Evolutionary conservation across 2,888 invertebrate species (phyloP).

Genomic region (Agrochola lychnidis): DNA sequence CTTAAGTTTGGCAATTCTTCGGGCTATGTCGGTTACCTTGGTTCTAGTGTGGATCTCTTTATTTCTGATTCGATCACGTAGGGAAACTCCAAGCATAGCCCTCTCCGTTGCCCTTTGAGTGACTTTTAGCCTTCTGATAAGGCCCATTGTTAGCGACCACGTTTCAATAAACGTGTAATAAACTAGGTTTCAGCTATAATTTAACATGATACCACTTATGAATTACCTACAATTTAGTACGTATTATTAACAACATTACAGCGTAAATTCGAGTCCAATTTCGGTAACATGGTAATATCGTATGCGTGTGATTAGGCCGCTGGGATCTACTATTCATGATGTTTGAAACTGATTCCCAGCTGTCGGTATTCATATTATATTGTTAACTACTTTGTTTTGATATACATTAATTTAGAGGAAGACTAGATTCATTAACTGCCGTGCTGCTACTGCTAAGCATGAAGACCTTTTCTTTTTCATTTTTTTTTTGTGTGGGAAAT

Average conservation of each 20-base stretch:
- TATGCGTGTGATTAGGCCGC: slow-evolving; percentile 24
- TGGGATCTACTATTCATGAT: slow-evolving; percentile 39
- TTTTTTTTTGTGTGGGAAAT: no score
- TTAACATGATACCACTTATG: background rate
- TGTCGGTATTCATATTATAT: slow-evolving; percentile 7
- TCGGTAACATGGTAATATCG: slow-evolving; percentile 4
- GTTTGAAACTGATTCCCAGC: slow-evolving; percentile 37
- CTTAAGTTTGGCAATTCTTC: no score
- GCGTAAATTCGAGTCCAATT: background rate
- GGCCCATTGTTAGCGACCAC: no score
- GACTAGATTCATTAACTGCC: background rate
- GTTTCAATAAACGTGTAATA: no score
- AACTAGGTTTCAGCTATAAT: background rate
- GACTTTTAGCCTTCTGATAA: no score
- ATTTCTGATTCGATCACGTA: no score
- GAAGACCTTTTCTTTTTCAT: no score
- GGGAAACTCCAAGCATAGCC: no score
- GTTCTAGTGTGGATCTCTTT: no score
- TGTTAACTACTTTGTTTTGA: background rate
- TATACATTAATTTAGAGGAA: background rate
- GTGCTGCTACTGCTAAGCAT: no score
- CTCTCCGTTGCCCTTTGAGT: no score
- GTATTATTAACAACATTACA: background rate
- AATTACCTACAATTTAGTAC: background rate
- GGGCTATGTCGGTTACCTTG: no score